Evolutionary conservation across 2,888 invertebrate genomes (phyloP).

Genomic region (Cerceris ruficornis): DNA sequence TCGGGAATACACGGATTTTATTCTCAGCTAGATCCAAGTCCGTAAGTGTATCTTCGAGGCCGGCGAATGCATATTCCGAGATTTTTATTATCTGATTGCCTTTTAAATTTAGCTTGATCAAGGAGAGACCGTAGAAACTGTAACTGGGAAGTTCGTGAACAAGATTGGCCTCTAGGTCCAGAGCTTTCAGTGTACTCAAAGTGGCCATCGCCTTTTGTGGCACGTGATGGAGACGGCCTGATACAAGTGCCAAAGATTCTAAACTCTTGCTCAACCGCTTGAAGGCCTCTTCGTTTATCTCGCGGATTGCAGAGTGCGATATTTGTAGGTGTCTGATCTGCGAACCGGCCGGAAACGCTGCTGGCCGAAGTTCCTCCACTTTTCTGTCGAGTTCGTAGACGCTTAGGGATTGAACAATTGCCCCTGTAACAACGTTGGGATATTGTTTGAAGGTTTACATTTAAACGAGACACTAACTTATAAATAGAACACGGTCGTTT

Average conservation of each 20-base stretch:
- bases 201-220: slow-evolving; percentile 90
- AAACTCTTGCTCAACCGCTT: slow-evolving; percentile 80
- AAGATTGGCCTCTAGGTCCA: slow-evolving; percentile 93
- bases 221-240: slow-evolving; percentile 88
- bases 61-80: slow-evolving; percentile 92
- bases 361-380: slow-evolving; percentile 88
- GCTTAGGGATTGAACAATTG: slow-evolving; percentile 90
- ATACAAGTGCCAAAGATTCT: slow-evolving; percentile 90
- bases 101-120: slow-evolving; percentile 92
- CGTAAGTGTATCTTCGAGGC: slow-evolving; percentile 89
- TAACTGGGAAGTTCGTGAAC: slow-evolving; percentile 92
- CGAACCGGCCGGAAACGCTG: slow-evolving; percentile 88
- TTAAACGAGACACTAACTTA: background rate
- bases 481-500: too few species aligned
- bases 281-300: slow-evolving; percentile 79
- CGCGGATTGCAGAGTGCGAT: slow-evolving; percentile 86
- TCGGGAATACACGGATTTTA: slow-evolving; percentile 91
- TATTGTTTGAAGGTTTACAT: background rate
- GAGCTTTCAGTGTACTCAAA: slow-evolving; percentile 87
- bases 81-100: slow-evolving; percentile 91
- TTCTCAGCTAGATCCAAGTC: slow-evolving; percentile 95
- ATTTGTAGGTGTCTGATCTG: slow-evolving; percentile 89
- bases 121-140: slow-evolving; percentile 92
- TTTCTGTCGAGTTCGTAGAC: slow-evolving; percentile 94
- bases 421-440: slow-evolving; percentile 61